phyloP scores from a whole-genome alignment of 2,888 invertebrate species.

The Hybos culiciformis region DNA sequence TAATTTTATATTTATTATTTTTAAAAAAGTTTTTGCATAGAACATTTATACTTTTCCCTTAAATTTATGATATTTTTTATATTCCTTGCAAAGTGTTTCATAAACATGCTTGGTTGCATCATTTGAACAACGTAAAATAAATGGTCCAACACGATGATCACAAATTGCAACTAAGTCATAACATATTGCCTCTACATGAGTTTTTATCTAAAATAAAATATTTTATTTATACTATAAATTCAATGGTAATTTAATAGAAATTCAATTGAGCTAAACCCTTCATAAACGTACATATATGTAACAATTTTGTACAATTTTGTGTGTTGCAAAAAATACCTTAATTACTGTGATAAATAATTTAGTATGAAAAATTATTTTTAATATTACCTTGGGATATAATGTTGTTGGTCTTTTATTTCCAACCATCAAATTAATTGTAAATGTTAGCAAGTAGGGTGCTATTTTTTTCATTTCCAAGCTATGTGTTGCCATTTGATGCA shows the following conservation, averaged over 20 bases:
- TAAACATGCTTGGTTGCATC: constrained; percentile 32
- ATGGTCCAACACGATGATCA: constrained; percentile 31
- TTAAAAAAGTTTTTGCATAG: not conserved
- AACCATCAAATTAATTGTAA: constrained; percentile 29
- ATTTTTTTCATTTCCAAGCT: constrained; percentile 28
- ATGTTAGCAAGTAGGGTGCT: constrained; percentile 30
- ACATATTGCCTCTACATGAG: constrained; percentile 30
- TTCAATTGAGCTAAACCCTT: too few species aligned
- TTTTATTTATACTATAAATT: not conserved
- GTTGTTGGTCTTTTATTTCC: constrained; percentile 30
- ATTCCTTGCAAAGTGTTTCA: constrained; percentile 28
- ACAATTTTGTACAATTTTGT: too few species aligned
- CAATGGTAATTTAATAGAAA: not conserved
- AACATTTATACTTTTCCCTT: constrained; percentile 31
- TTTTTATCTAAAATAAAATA: constrained; percentile 26
- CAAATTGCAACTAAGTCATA: constrained; percentile 29
- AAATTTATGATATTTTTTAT: constrained; percentile 32
- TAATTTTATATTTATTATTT: not conserved
- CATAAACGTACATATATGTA: too few species aligned
- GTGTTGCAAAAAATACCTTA: too few species aligned
- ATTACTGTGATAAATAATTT: too few species aligned
- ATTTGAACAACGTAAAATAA: constrained; percentile 30
- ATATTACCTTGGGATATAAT: constrained; percentile 28
- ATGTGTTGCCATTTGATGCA: constrained; percentile 23
- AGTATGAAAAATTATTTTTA: too few species aligned